phyloP scores from a whole-genome alignment of 2,888 invertebrate genomes.

The Drosophila cognata region DNA sequence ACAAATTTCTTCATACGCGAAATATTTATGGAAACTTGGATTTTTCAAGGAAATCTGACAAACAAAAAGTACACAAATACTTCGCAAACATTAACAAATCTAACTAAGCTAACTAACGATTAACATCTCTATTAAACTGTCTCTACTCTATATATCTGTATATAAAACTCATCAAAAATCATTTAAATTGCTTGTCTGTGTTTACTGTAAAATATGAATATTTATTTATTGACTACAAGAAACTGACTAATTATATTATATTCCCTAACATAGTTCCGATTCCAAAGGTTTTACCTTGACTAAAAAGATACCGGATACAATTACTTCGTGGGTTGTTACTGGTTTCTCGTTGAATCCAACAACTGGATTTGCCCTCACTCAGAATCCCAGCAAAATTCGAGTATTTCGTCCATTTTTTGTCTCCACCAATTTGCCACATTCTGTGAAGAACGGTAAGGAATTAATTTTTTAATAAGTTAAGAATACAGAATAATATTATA shows the following conservation, averaged over 20 bases:
- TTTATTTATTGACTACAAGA: background rate
- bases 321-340: constrained; percentile 93
- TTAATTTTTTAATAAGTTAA: background rate
- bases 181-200: constrained; percentile 20
- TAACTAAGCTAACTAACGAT: background rate
- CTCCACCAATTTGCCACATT: constrained; percentile 94
- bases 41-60: constrained; percentile 42
- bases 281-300: constrained; percentile 65
- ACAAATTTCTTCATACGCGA: constrained; percentile 44
- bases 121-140: background rate
- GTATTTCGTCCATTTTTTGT: constrained; percentile 94
- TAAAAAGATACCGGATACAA: constrained; percentile 91
- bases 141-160: background rate
- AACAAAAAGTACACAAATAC: constrained; percentile 40
- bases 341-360: constrained; percentile 92
- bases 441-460: constrained; percentile 93
- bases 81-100: constrained; percentile 2
- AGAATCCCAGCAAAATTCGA: constrained; percentile 88
- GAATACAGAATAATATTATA: background rate
- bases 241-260: background rate
- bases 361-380: constrained; percentile 91
- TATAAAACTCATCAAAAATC: background rate
- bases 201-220: background rate
- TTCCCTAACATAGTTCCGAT: constrained; percentile 62
- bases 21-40: constrained; percentile 59